Evolutionary conservation across 2,113 vertebrate genomes (phyloP).

Genomic region (Oriolus oriolus): DNA sequence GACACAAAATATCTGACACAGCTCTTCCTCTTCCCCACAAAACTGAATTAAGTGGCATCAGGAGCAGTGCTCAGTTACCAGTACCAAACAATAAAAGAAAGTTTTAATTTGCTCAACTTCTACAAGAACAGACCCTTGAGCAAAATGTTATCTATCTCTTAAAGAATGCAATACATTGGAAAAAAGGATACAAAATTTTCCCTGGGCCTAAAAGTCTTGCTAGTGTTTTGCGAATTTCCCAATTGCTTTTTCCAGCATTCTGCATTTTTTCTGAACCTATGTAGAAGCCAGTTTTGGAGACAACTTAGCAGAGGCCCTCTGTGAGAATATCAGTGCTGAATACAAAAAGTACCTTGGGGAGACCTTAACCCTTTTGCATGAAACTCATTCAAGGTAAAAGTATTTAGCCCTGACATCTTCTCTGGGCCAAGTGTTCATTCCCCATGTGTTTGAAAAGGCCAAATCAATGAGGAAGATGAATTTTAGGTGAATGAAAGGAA

Average conservation of each 20-base stretch:
- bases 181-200: neutral
- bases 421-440: neutral
- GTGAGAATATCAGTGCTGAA: neutral
- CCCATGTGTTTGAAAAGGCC: neutral
- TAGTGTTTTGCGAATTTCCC: neutral
- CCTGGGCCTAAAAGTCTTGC: neutral
- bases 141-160: neutral
- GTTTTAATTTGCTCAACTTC: neutral
- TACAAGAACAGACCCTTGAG: neutral
- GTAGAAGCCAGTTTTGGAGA: neutral
- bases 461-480: neutral
- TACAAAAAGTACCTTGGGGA: neutral
- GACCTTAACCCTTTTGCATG: neutral
- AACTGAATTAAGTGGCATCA: neutral
- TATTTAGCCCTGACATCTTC: neutral
- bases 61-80: neutral
- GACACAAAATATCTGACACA: neutral
- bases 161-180: neutral
- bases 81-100: neutral
- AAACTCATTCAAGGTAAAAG: neutral
- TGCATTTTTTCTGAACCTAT: neutral
- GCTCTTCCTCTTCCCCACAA: neutral
- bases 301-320: neutral
- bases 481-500: neutral
- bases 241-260: neutral